Evolutionary conservation across 2,888 invertebrate species (phyloP), one percentile per base, ranked within the genome.

Genomic region (Acanthosepion esculentum): DNA sequence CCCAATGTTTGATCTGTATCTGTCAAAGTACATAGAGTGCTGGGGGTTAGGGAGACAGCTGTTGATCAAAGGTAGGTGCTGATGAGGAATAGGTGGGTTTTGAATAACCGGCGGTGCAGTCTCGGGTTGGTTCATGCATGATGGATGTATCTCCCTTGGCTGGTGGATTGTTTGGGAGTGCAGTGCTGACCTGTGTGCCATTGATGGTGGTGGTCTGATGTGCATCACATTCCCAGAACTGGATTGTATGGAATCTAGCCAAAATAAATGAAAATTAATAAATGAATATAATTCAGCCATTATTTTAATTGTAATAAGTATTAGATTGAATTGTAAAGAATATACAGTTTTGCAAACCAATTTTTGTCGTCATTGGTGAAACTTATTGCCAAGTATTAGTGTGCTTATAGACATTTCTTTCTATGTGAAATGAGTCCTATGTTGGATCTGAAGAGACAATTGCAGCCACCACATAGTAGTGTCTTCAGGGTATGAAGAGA

Each of bases 171-270:
- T 12, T 5, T 78, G 78, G 78, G 78, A 78, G 78, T 33, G n/a
- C n/a, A n/a, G n/a, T 33, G n/a, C 78, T 78, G 78, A 78, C 78
- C 78, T 78, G n/a, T 78, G 78, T 78, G 78, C n/a, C 78, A 78
- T 78, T 78, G 78, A 78, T 10, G 78, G 78, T 18, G 78, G 78
- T 33, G 78, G 78, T 78, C 78, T 78, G n/a, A 78, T 78, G 78
- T 78, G n/a, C 78, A 78, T 78, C n/a, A 78, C n/a, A 12, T 78
- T 78, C 78, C 78, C 78, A 78, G 78, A 78, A 78, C 78, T 78
- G 15, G 78, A 78, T 78, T 78, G 78, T 78, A 78, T 78, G 2
- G 78, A 78, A 78, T 78, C 78, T 78, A 18, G n/a, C 3, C n/a
- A 33, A 78, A 12, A 78, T 2, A 78, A 78, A 78, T 12, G 33